Percentiles rank a stretch among this genome's conserved stretches.
These are phyloP conservation scores for Aricia artaxerxes DNA, from an alignment of 2,888 invertebrate species.

Conservation along the genomic window DNA sequence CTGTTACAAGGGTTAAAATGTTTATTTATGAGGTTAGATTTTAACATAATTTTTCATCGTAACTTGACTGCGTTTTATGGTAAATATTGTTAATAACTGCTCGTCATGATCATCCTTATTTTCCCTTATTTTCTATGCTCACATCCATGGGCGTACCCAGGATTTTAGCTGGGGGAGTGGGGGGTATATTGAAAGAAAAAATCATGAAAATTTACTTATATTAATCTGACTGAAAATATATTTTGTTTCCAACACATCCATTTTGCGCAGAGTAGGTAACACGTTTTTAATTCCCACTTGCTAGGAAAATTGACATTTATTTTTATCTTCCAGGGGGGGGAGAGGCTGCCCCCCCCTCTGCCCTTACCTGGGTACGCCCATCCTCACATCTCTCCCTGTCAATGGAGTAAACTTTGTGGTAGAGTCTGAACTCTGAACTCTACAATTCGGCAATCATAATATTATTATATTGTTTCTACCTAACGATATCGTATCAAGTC, in stretches of 20 bases:
- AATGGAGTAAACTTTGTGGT: not conserved
- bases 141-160: too few relatives aligned
- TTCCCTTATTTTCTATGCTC: not conserved
- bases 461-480: not conserved
- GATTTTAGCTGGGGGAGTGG: too few relatives aligned
- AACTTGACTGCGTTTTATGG: constrained; percentile 10
- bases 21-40: constrained; percentile 26
- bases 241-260: too few relatives aligned
- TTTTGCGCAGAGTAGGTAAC: too few relatives aligned
- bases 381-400: not conserved
- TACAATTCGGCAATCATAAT: not conserved
- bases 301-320: too few relatives aligned
- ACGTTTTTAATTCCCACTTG: too few relatives aligned
- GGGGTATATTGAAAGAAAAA: too few relatives aligned
- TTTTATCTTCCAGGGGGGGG: too few relatives aligned
- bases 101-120: not conserved
- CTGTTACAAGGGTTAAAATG: constrained; percentile 27
- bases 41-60: constrained; percentile 19
- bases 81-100: constrained; percentile 11
- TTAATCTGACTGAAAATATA: too few relatives aligned
- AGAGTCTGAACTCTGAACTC: not conserved
- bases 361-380: too few relatives aligned
- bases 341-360: too few relatives aligned
- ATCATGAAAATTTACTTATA: too few relatives aligned
- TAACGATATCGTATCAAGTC: not conserved